Evolutionary conservation across 2,113 vertebrate species (phyloP), one percentile per base, ranked within the genome.

Genomic region (Elgaria multicarinata): DNA sequence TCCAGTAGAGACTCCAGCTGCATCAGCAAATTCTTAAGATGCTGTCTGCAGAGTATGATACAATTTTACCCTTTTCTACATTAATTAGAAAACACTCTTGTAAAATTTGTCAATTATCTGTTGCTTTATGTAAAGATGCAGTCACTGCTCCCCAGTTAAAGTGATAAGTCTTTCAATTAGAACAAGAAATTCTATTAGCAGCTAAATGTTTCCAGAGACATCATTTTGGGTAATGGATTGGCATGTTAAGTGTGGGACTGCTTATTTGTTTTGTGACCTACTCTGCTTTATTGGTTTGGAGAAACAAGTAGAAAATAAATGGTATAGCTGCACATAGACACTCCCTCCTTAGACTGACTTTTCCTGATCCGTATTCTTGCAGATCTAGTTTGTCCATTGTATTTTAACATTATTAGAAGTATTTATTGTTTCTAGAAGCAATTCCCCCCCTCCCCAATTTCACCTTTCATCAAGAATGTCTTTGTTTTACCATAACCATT

Each of bases 1-100:
- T 93, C 87, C 85, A 90, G 69, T 46, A 93, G 87, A 93, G 85
- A 89, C 87, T 94, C 24, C 79, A 95, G 91, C 87, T 92, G 80
- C 87, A 77, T 96, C 94, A 95, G 91, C 94, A 96, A 42, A 42
- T 88, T 95, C 94, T 92, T 85, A 84, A 88, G 92, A 90, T 95
- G 71, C 33, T 93, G n/a, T 93, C 28, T 91, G 50, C 92, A 86
- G 90, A 88, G 74, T 72, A 28, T 88, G 91, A 67, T 94, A 84
- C 64, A 86, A 89, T 94, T 92, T 83, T 75, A 85, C 31, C 0
- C 0, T 91, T 92, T 93, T 94, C 87, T 31, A 12, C 92, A 92
- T 93, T 94, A 95, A 95, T 95, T 95, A 94, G 90, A 90, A 93
- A 74, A 92, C 79, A 33, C 39, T 86, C 84, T 71, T 90, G 67